Base-by-base conservation (phyloP, 2,797 vertebrate species). In the Lacerta bilineata region DNA sequence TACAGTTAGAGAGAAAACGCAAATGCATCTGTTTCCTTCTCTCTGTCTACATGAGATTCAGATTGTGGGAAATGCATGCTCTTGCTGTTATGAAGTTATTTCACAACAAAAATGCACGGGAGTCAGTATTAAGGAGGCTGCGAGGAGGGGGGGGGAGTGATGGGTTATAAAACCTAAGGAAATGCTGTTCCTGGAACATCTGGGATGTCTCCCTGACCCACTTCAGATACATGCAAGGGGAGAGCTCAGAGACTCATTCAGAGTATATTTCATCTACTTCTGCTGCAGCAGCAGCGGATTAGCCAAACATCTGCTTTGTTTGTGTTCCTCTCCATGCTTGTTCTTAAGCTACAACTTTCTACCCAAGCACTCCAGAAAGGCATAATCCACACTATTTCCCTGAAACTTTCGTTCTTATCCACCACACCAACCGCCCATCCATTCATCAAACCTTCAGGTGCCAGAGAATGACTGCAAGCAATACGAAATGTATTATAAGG, bases 291-390 rank as follows among this genome's bases (percentile, higher is more conserved):
- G 33, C 50, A 55, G 50, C 29, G 36, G 8, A 88, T 43, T 79
- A 71, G 27, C 36, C 46, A 72, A 79, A 84, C 66, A 88, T 68
- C 25, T 55, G 33, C 74, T 50, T 76, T 69, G 25, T 77, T 88
- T 61, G 71, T 71, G 36, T 79, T 79, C 50, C 7, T 69, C 43
- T 78, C 64, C 66, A 80, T 11, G 13, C 77, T 69, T 86, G 77
- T 59, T 39, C 43, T 36, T 69, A 71, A 86, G 46, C 85, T 43
- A 86, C 25, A 39, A 29, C 33, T 80, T 79, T 13, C 36, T 72
- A 71, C 43, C 27, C 46, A 84, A 84, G 36, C 55, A 69, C 20
- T 84, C 76, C 36, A 43, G 55, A 71, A 79, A 79, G 20, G 46
- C 66, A 81, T 11, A 61, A 41, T 43, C 27, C 17, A 55, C 27